Conservation (phyloP, 2,888 invertebrate genomes). For the Bellardia pandia region DNA sequence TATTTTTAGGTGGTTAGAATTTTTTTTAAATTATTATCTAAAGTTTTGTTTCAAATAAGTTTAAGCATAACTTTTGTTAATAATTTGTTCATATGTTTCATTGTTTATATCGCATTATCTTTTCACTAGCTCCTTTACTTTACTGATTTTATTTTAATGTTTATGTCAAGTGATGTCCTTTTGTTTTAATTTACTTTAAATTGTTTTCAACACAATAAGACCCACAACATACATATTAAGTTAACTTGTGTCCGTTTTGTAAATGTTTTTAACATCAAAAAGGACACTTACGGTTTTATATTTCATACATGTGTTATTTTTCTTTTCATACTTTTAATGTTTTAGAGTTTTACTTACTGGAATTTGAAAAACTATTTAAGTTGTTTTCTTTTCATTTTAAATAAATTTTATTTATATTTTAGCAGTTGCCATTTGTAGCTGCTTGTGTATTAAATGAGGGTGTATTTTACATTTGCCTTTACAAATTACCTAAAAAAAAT, state of each 20-base stretch:
- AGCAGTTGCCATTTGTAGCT: not conserved
- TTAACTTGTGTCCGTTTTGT: not conserved
- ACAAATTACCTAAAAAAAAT: slow-evolving; percentile 8
- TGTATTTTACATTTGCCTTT: slow-evolving; percentile 29
- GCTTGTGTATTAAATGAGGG: slow-evolving; percentile 17
- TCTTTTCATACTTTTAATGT: not conserved
- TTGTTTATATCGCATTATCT: not conserved
- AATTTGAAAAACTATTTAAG: slow-evolving; percentile 16
- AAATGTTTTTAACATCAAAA: not conserved
- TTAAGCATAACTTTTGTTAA: too few species aligned
- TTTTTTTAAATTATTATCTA: too few species aligned
- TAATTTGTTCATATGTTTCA: too few species aligned
- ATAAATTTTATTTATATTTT: slow-evolving; percentile 44
- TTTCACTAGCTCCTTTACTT: not conserved
- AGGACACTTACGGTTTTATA: slow-evolving; percentile 48
- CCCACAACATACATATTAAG: not conserved
- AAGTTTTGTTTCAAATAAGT: too few species aligned
- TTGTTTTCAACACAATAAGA: slow-evolving; percentile 44
- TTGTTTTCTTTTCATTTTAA: slow-evolving; percentile 24
- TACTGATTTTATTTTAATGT: slow-evolving; percentile 39
- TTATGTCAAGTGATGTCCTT: slow-evolving; percentile 57
- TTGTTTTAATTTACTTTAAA: slow-evolving; percentile 59
- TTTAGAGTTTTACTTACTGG: slow-evolving; percentile 17
- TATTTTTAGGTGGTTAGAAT: not conserved
- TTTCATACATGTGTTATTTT: slow-evolving; percentile 47